Base-by-base conservation (phyloP, 2,888 invertebrate genomes). In the Drosophila birchii region DNA sequence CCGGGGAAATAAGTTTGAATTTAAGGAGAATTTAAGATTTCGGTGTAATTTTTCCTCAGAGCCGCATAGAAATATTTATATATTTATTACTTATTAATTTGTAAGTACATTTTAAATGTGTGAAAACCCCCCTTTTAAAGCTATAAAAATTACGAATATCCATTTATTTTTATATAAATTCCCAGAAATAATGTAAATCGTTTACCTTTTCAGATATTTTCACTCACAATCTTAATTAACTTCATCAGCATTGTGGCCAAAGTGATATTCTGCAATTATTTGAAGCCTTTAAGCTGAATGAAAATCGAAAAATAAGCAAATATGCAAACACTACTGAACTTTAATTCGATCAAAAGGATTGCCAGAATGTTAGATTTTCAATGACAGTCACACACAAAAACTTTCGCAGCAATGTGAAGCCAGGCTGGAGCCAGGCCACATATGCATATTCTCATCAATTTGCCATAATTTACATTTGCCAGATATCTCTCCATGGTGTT, bases 361-460 rank as follows among this genome's bases (percentile, higher is more conserved):
- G 51, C 23, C 36, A 11, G 23, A 53, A 11, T 53, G 51, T 36
- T 53, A 23, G 34, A 53, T 38, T 59, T 56, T 41, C 34, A 56
- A 43, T 43, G 60, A 43, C 60, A 41, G n/a, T 8, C 56, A 18
- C 41, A 11, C 29, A 36, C 36, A 36, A 61, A 58, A 64, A 61
- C 34, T 61, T 41, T 64, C 1, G 26, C 29, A 51, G 14, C 47
- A 60, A 26, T 41, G 5, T n/a, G 68, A 39, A 34, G 45, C 55
- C 54, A 5, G 18, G 3, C 23, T 14, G n/a, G 53, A 29, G 47
- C 29, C 47, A 39, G 47, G 67, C 14, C 73, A 38, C 64, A 72
- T 73, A 59, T 61, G 29, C 67, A 43, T 47, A 43, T 61, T 70
- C 62, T 51, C 78, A 86, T 81, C 76, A 86, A 83, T 86, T 76